Conservation (phyloP, 2,113 vertebrate species). For the Pelusios castaneus region DNA sequence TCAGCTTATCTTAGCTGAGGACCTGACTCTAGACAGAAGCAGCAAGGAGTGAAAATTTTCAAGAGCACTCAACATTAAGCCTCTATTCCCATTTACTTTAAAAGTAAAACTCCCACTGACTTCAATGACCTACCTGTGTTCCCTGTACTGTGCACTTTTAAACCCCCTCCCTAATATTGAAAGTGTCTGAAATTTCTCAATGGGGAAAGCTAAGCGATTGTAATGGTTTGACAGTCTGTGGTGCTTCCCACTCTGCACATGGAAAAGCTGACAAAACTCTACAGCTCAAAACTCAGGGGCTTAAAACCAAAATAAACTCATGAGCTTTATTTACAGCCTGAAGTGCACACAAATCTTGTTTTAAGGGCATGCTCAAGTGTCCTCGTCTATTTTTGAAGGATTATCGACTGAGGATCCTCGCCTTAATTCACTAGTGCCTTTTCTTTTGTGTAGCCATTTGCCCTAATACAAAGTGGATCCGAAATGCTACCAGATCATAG, state of each 20-base stretch:
- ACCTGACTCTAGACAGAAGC: slow-evolving; percentile 27
- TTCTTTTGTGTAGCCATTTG: neutral
- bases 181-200: neutral
- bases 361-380: neutral
- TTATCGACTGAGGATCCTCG: neutral
- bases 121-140: neutral
- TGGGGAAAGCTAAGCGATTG: neutral
- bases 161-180: neutral
- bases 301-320: neutral
- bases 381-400: neutral
- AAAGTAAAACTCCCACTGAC: slow-evolving; percentile 1
- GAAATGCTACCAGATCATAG: neutral
- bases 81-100: neutral
- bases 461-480: neutral
- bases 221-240: neutral
- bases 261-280: neutral
- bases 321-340: neutral
- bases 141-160: neutral
- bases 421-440: neutral
- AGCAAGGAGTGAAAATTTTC: slow-evolving; percentile 39
- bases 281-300: neutral
- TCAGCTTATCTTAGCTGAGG: neutral
- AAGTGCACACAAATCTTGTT: neutral
- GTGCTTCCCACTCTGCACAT: neutral
- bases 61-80: neutral